These are phyloP conservation scores for Drosophila kohkoa DNA, from an alignment of 1,140 invertebrate species.

Conservation along the genomic window DNA sequence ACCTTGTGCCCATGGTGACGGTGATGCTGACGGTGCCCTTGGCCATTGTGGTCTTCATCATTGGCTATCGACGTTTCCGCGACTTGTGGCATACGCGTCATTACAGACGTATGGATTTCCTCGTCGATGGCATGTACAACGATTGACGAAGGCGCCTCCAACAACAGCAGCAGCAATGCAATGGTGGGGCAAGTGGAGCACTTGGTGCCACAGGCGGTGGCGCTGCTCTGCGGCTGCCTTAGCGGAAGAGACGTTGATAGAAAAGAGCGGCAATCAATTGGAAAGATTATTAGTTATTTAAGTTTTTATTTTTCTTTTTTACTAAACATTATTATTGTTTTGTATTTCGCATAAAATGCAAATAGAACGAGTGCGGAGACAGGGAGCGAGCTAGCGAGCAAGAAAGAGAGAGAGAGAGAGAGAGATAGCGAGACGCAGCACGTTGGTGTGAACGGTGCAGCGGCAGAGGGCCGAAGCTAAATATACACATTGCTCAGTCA, in stretches of 20 bases:
- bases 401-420: neutral
- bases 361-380: constrained; percentile 20
- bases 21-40: constrained; percentile 86
- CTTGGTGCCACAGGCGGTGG: neutral
- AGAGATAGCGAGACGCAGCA: constrained; percentile 1
- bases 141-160: constrained; percentile 85
- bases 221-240: constrained; percentile 20
- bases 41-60: constrained; percentile 85
- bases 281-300: constrained; percentile 66
- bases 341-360: constrained; percentile 59
- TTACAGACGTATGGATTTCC: constrained; percentile 88
- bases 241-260: constrained; percentile 39
- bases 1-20: constrained; percentile 86
- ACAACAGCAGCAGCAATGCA: constrained; percentile 8
- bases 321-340: constrained; percentile 6
- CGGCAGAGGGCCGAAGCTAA: constrained; percentile 22
- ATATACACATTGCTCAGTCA: constrained; percentile 71
- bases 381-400: constrained; percentile 8
- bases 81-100: constrained; percentile 88
- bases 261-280: constrained; percentile 21
- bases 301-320: constrained; percentile 23
- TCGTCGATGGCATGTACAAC: constrained; percentile 89
- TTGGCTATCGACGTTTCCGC: constrained; percentile 86
- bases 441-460: constrained; percentile 1
- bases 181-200: neutral